Percentiles rank a stretch among this genome's conserved stretches.
Evolutionary conservation across 2,113 vertebrate species (phyloP).

Genomic region (Eudorcas thomsonii): DNA sequence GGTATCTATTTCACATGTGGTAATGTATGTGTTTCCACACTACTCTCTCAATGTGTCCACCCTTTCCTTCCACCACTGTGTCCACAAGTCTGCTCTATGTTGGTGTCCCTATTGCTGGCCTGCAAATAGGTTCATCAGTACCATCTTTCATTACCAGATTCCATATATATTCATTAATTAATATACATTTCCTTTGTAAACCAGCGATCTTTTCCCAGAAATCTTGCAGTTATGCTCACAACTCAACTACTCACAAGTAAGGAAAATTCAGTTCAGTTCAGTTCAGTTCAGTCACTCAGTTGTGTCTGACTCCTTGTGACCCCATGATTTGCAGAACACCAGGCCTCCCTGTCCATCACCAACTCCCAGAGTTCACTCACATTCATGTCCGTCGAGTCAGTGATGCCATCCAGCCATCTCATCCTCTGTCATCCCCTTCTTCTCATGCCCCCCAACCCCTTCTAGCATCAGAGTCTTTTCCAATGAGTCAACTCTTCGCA

Average conservation of each 20-base stretch:
- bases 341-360: no score
- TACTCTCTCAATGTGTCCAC: neutral
- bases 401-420: no score
- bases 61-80: neutral
- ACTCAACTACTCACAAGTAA: neutral
- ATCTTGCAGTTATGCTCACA: neutral
- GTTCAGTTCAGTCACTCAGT: no score
- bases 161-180: neutral
- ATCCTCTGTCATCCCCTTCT: no score
- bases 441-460: no score
- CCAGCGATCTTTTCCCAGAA: no score
- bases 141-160: neutral
- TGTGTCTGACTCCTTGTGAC: fast-evolving
- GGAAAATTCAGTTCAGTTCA: neutral
- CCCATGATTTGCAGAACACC: fast-evolving
- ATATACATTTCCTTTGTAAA: neutral
- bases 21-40: neutral
- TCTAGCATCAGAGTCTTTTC: no score
- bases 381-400: fast-evolving
- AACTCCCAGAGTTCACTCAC: no score
- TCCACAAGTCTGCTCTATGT: neutral
- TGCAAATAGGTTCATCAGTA: neutral
- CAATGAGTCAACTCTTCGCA: no score
- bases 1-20: neutral
- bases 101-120: neutral